These are phyloP conservation scores for Misgurnus mizolepis DNA, from an alignment of 2,113 vertebrate species.

Conservation along the genomic window DNA sequence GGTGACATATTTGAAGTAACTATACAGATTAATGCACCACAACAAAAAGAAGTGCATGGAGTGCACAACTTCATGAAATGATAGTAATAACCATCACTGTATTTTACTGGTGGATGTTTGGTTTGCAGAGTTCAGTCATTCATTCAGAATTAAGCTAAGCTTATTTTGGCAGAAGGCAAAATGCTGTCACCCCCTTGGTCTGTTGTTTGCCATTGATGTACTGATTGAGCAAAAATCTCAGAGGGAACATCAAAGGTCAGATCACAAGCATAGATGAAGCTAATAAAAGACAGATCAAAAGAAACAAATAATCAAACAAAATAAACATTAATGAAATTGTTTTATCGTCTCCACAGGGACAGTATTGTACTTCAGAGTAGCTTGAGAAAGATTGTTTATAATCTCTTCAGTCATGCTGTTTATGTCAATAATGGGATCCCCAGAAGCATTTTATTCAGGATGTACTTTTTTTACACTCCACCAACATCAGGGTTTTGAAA, in stretches of 20 bases:
- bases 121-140: slow-evolving; percentile 17
- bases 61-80: too few relatives aligned
- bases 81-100: background rate
- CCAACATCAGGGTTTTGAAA: slow-evolving; percentile 1
- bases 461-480: background rate
- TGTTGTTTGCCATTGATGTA: slow-evolving; percentile 12
- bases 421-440: slow-evolving; percentile 15
- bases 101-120: slow-evolving; percentile 8
- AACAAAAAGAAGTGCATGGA: background rate
- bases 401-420: slow-evolving; percentile 3
- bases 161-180: slow-evolving; percentile 42
- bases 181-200: slow-evolving; percentile 33
- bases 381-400: background rate
- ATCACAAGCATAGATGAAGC: background rate
- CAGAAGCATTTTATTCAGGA: slow-evolving; percentile 9
- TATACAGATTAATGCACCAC: too few relatives aligned
- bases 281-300: background rate
- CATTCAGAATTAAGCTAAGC: background rate
- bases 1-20: too few relatives aligned
- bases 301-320: background rate
- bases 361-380: background rate
- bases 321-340: background rate
- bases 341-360: background rate
- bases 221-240: slow-evolving; percentile 39
- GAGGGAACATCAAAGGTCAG: slow-evolving; percentile 36